Base-by-base conservation (phyloP, 1,140 invertebrate genomes). In the Drosophila obscura region DNA sequence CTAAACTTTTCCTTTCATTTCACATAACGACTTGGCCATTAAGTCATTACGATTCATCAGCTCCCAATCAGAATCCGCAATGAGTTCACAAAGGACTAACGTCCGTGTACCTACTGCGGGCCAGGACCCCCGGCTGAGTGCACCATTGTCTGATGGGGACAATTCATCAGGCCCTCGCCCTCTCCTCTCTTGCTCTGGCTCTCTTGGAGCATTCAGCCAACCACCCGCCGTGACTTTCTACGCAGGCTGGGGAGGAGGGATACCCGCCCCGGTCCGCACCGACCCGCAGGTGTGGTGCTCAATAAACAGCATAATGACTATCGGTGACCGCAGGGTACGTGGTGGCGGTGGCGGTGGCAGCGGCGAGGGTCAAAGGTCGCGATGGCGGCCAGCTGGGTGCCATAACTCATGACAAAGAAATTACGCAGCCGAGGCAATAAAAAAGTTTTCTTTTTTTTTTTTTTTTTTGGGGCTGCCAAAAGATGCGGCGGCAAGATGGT, bases 381-480 rank as follows among this genome's bases (percentile, higher is more conserved):
- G 11, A 24, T 22, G 11, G 35, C 24, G 41, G 72, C 73, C 63
- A 66, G 63, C 65, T 82, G 64, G 48, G 63, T 63, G 53, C 60
- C 81, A 85, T 85, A 87, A 82, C 78, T 85, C 82, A 87, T 77
- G 62, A 87, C 83, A 78, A 85, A 78, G 82, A 87, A 87, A 85
- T 87, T 85, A 77, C 81, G 82, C 41, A 62, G 71, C 65, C 51
- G 55, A 60, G 61, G 82, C 82, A 85, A 83, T 88, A 87, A 88
- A 87, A 85, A 88, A 84, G 77, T 69, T 82, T 87, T 1, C 13
- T 39, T 39, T 11, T 13, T 4, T 7, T 28, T 87, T 4, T 39
- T 39, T 39, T 39, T 39, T 11, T 28, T 28, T 7, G 26, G 26
- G 35, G 66, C 58, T 11, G 53, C 51, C 16, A 41, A 44, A 45